Evolutionary conservation across 2,888 invertebrate genomes (phyloP), one percentile per base, ranked within the genome.

Genomic region (Drosophila ustulata): DNA sequence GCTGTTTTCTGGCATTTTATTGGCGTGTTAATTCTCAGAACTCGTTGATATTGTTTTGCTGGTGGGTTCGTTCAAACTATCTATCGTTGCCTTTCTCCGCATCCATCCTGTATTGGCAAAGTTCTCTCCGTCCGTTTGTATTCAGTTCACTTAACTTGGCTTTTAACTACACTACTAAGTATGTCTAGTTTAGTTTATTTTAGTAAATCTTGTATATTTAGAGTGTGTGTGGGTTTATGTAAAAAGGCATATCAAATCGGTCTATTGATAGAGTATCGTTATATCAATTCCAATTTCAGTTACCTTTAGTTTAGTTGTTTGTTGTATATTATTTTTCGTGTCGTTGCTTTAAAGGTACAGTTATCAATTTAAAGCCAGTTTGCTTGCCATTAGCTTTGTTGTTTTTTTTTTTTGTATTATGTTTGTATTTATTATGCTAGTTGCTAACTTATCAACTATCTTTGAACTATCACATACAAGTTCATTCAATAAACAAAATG

Each of bases 381-480:
- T 51, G 51, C 18, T 62, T 55, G 39, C 34, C 55, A 56, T 55
- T 62, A 32, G 23, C 56, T 34, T 43, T 56, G 43, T 59, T 62
- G 46, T 37, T 49, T 61, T 63, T 46, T 46, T n/a, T 68, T 58
- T 58, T 47, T 45, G 28, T 64, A 46, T 46, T 68, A n/a, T 51
- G 50, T 47, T 61, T 46, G 47, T 62, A 53, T 75, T 9, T 47
- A 41, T 30, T 56, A 39, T 58, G 28, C 43, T 70, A 69, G 7
- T 43, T 25, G 11, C 69, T 82, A 82, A 47, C 73, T 78, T 87
- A 88, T 3, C 4, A 70, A 71, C 88, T 87, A 89, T 88, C 88
- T 89, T 84, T 90, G 82, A 90, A 90, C 91, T 83, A 90, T 87
- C 90, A 90, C 91, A 89, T 89, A 83, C 72, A 88, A 88, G 87